Evolutionary conservation across 1,140 invertebrate species (phyloP).

Genomic region (Brachionus manjavacas): DNA sequence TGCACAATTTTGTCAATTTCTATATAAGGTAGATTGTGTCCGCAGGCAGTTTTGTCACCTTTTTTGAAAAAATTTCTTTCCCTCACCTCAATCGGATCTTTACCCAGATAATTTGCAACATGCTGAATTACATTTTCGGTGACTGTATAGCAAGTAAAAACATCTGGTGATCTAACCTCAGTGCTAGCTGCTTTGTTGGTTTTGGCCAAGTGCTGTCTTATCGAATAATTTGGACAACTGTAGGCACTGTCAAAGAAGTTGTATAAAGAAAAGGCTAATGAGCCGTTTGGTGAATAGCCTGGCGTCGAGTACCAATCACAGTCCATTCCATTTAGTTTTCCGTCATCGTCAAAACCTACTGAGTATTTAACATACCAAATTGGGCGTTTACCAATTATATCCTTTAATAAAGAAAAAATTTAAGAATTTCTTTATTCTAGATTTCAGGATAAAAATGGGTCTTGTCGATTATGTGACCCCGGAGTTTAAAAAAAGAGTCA

Average conservation of each 20-base stretch:
- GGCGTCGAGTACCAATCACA: not conserved
- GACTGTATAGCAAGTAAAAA: slow-evolving; percentile 49
- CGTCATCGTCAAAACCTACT: slow-evolving; percentile 48
- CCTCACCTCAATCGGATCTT: slow-evolving; percentile 65
- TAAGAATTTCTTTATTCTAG: too few relatives aligned
- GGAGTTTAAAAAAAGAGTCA: too few relatives aligned
- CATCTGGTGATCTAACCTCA: slow-evolving; percentile 44
- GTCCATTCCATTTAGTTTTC: slow-evolving; percentile 30
- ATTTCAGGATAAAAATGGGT: too few relatives aligned
- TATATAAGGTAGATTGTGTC: slow-evolving; percentile 49
- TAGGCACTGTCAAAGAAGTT: slow-evolving; percentile 37
- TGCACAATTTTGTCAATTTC: slow-evolving; percentile 47
- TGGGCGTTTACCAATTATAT: slow-evolving; percentile 77
- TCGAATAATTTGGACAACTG: slow-evolving; percentile 11
- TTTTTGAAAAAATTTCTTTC: slow-evolving; percentile 51
- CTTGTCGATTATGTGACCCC: too few relatives aligned
- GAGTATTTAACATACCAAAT: slow-evolving; percentile 81
- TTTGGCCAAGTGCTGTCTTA: slow-evolving; percentile 8
- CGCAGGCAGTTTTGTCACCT: slow-evolving; percentile 49
- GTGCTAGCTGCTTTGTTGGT: slow-evolving; percentile 32
- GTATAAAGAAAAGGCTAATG: not conserved
- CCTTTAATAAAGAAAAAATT: slow-evolving; percentile 64
- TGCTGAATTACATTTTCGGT: slow-evolving; percentile 77
- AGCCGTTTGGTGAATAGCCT: slow-evolving; percentile 18
- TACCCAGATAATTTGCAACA: slow-evolving; percentile 64